These are phyloP conservation scores for Brachirus orientalis DNA, from an alignment of 2,113 vertebrate species.

Conservation along the genomic window DNA sequence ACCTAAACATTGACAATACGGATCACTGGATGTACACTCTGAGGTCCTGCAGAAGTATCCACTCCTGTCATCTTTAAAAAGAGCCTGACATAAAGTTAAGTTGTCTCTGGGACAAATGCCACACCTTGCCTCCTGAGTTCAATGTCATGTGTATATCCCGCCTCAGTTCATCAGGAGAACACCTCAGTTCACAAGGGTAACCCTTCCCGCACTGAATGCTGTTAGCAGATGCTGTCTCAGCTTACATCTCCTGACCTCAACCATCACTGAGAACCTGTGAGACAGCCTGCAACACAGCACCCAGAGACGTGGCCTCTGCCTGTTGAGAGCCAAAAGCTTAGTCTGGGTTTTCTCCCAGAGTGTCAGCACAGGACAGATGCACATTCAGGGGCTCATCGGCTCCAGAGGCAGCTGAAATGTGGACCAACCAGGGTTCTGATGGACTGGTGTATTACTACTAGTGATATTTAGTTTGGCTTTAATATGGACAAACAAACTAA, in stretches of 20 bases:
- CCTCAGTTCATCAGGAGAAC: background rate
- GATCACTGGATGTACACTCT: background rate
- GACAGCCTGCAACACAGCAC: slow-evolving; percentile 9
- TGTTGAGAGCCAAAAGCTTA: slow-evolving; percentile 14
- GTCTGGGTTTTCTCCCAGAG: slow-evolving; percentile 14
- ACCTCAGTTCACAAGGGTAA: background rate
- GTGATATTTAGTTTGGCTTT: background rate
- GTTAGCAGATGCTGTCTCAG: slow-evolving; percentile 22
- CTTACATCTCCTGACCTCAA: slow-evolving; percentile 16
- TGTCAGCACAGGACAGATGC: slow-evolving; percentile 30
- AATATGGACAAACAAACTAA: background rate
- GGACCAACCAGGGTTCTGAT: slow-evolving; percentile 3
- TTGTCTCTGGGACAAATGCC: background rate
- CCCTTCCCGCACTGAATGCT: slow-evolving; percentile 7
- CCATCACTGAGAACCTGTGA: slow-evolving; percentile 6
- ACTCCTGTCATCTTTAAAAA: background rate
- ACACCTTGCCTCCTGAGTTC: slow-evolving; percentile 12
- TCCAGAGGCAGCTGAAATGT: slow-evolving; percentile 13
- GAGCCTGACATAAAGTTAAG: background rate
- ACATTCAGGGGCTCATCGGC: slow-evolving; percentile 22
- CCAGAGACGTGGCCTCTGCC: slow-evolving; percentile 20
- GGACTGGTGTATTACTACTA: background rate
- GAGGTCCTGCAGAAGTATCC: background rate
- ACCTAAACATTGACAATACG: background rate
- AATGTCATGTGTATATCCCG: background rate